phyloP scores from a whole-genome alignment of 1,140 invertebrate genomes.

The Eriosoma lanigerum region DNA sequence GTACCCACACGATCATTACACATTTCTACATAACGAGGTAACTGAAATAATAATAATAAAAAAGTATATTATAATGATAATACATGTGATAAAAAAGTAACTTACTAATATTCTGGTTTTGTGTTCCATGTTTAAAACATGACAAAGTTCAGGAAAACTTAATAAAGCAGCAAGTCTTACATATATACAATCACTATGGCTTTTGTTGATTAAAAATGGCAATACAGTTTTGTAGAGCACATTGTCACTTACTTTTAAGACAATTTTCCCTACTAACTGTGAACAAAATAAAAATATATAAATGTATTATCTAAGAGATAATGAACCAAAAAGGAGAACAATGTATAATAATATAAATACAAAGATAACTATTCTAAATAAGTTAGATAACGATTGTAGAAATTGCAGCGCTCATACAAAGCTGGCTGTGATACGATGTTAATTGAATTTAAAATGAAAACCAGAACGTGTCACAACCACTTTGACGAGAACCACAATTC shows the following conservation, averaged over 20 bases:
- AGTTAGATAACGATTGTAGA: slow-evolving; percentile 24
- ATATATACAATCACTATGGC: slow-evolving; percentile 46
- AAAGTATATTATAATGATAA: neutral
- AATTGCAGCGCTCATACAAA: slow-evolving; percentile 50
- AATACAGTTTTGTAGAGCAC: slow-evolving; percentile 34
- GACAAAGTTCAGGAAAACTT: slow-evolving; percentile 46
- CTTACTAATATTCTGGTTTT: slow-evolving; percentile 37
- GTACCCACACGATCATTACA: slow-evolving; percentile 48
- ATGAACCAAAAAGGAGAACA: too few species aligned
- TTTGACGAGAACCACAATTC: slow-evolving; percentile 49
- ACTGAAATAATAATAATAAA: slow-evolving; percentile 20
- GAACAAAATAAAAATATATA: slow-evolving; percentile 24
- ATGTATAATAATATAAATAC: neutral
- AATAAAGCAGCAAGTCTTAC: slow-evolving; percentile 46
- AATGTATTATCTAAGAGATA: neutral
- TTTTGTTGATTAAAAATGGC: slow-evolving; percentile 44
- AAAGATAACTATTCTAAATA: neutral
- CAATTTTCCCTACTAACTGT: slow-evolving; percentile 49
- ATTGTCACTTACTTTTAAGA: slow-evolving; percentile 12
- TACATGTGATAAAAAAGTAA: too few species aligned
- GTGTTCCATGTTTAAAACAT: slow-evolving; percentile 21
- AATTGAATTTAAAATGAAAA: slow-evolving; percentile 40
- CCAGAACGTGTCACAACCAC: slow-evolving; percentile 47
- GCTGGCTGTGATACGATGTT: slow-evolving; percentile 49
- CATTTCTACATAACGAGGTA: slow-evolving; percentile 46